A percentile compares a stretch with the other conserved stretches of the same genome.
Conservation (phyloP, 2,797 vertebrate species). For the Nyctibius grandis region DNA sequence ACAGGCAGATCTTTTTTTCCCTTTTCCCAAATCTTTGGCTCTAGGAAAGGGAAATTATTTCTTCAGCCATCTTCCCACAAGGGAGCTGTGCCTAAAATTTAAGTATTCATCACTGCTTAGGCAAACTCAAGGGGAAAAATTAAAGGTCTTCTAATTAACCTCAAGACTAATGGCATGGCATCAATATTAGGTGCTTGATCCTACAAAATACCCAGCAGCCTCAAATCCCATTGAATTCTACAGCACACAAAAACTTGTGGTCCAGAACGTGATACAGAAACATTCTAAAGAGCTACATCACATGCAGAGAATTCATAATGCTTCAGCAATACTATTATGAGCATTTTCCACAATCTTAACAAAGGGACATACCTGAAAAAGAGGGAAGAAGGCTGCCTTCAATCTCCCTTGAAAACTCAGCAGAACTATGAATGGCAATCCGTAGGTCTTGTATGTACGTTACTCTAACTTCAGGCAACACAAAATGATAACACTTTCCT, state of each 20-base stretch:
- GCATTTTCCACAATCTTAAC: not conserved
- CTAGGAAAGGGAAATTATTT: not conserved
- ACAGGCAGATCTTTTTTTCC: not conserved
- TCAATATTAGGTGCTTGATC: not conserved
- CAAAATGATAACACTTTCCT: not conserved
- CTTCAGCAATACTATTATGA: not conserved
- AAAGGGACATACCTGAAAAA: not conserved
- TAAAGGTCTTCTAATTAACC: conserved; percentile 3
- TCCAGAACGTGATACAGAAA: not conserved
- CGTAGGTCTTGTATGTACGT: not conserved
- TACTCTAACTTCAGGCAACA: not conserved
- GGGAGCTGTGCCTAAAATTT: not conserved
- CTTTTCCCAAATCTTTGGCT: not conserved
- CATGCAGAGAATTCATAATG: not conserved
- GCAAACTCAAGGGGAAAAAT: not conserved
- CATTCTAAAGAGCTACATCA: not conserved
- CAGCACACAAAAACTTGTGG: not conserved
- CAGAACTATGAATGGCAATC: not conserved
- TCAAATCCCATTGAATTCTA: not conserved
- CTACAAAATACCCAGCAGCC: not conserved
- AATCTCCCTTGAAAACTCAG: not conserved
- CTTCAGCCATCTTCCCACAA: not conserved
- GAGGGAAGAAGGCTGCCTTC: not conserved
- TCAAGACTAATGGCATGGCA: not conserved
- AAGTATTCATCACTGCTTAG: not conserved